Evolutionary conservation across 2,888 invertebrate genomes (phyloP).

Genomic region (Isoperla grammatica): DNA sequence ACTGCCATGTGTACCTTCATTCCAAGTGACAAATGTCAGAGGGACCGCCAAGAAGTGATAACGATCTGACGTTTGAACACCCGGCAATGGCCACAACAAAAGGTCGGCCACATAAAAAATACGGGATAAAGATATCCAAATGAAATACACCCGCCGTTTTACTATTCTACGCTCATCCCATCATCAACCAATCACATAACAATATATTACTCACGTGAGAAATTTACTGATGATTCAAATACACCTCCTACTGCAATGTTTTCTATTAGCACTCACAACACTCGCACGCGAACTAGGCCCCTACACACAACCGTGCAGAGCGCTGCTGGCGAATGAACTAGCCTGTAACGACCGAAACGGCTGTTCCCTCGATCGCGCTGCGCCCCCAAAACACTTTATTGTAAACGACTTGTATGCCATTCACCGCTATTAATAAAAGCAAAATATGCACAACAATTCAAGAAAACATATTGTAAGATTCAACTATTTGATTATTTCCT

Average conservation of each 20-base stretch:
- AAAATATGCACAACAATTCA: not conserved
- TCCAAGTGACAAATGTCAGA: not conserved
- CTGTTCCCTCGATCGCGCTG: not conserved
- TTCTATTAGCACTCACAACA: not conserved
- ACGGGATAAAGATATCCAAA: slow-evolving; percentile 1
- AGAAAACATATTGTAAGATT: not conserved
- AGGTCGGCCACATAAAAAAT: not conserved
- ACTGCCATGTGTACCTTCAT: not conserved
- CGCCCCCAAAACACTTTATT: not conserved
- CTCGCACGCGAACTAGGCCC: not conserved
- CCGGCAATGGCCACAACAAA: slow-evolving; percentile 20
- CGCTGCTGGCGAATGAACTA: not conserved
- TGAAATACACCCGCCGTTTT: not conserved
- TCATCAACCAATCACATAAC: too few species aligned
- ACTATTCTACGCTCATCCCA: too few species aligned
- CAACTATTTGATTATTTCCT: not conserved
- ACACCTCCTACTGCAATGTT: not conserved
- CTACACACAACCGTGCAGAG: not conserved
- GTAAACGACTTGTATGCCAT: too few species aligned
- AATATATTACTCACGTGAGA: too few species aligned
- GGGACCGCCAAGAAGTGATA: not conserved
- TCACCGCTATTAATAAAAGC: too few species aligned
- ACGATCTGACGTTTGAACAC: slow-evolving; percentile 22
- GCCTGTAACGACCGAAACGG: not conserved
- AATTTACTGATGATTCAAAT: not conserved